Evolutionary conservation across 2,888 invertebrate genomes (phyloP), one percentile per base, ranked within the genome.

Genomic region (Galerucella calmariensis): DNA sequence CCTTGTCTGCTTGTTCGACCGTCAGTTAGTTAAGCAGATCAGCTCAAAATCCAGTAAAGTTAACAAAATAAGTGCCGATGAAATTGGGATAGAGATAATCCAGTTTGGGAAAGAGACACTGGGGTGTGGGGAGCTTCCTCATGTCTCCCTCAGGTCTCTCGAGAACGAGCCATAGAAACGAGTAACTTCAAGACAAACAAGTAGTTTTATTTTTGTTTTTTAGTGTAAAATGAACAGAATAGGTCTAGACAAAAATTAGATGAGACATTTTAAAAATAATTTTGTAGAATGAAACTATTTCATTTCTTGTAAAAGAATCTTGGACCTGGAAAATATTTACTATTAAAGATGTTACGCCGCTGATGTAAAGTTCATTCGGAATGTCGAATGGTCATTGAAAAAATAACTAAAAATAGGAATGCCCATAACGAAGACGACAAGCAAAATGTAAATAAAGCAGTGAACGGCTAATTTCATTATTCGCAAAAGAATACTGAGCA

Each of bases 71-170:
- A 84, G 84, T 81, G 84, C 83, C 84, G 83, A 83, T 84, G 85
- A 83, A 85, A 85, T 84, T 85, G 82, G 83, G 85, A 85, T 84
- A 83, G 84, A 84, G 84, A 83, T 85, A 85, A 85, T 85, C 84
- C 84, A 82, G 84, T 85, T 85, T 84, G 24, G 53, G 41, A 44
- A 65, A 69, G 27, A 48, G 65, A 24, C 46, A 48, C 83, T 81
- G 79, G 84, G 84, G 83, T 82, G 78, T 78, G 78, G 74, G 76
- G 80, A 41, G 35, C 35, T 35, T 35, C 35, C 63, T 63, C 48
- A 48, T 48, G 48, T 63, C 63, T 44, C 46, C 24, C n/a, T n/a
- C 46, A 14, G 12, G 27, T 61, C 35, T 35, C 61, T 16, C n/a
- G 63, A 20, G 63, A 10, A 20, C 46, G 46, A 16, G 10, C 35